Evolutionary conservation across 2,888 invertebrate species (phyloP), one percentile per base, ranked within the genome.

Genomic region (Malacosoma neustria): DNA sequence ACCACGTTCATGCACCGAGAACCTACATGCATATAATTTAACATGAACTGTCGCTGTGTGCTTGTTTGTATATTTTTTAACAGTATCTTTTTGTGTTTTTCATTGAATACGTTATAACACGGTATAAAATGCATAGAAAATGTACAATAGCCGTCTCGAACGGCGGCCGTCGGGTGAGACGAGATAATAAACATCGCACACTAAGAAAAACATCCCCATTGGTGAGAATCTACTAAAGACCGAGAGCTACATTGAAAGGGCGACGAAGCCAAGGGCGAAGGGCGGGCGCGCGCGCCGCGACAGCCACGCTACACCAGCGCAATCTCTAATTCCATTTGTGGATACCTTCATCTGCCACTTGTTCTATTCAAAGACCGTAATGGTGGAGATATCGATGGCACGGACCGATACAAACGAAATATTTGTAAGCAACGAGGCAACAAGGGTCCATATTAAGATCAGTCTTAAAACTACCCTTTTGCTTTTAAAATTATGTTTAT

Each of bases 91-190:
- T 63, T 22, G 22, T 4, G 22, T 22, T 22, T 22, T 22, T 22
- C 22, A 22, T 22, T 22, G 9, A 72, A 72, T 74, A 72, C 74
- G 67, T 72, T 66, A 59, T 31, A 37, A 73, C 74, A 68, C 71
- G 70, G 81, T 82, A 84, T 71, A 82, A 84, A 84, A 84, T 75
- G 82, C 79, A 72, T 82, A 81, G 81, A 84, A 82, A 84, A 84
- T 81, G 73, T 81, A 84, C 82, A 82, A 72, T 77, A 67, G 70
- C 76, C 74, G 69, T 69, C 68, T 70, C 60, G 65, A 56, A 64
- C 66, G 68, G 65, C 61, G 61, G 67, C 63, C 59, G 69, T 58
- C 52, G 61, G 61, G 59, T n/a, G 55, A 60, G 64, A 61, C 59
- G 65, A 60, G 53, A 43, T 42, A 13, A 12, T 9, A 7, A 22